Base-by-base conservation (phyloP, 2,888 invertebrate genomes). In the Scotopteryx bipunctaria region DNA sequence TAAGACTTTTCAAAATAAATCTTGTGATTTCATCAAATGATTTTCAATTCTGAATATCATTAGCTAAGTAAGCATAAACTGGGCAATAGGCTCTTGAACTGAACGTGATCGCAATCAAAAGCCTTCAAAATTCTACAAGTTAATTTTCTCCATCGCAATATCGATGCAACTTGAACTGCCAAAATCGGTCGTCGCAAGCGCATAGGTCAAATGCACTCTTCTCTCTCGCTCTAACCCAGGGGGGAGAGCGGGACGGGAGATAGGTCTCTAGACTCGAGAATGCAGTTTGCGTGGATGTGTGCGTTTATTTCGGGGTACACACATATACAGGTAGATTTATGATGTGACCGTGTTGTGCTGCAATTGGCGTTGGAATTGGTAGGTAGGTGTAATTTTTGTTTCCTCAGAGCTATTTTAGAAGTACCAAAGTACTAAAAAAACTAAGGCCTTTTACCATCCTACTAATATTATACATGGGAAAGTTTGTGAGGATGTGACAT, bases 131-230 rank as follows among this genome's bases (percentile, higher is more conserved):
- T 38, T 21, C 37, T 16, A 6, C 23, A 38, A 41, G 42, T 41
- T 25, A 35, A 51, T 50, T 43, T 33, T 13, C 51, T 11, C 21
- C 44, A 23, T 6, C 40, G 33, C 29, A 45, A 45, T 40, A 51
- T 49, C 40, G 36, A 44, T 55, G 27, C 33, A 56, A 35, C 43
- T 51, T 71, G 66, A 73, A 76, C 73, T 69, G 70, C 80, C 81
- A 71, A 83, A 83, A 81, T 81, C 77, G 80, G 75, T 66, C 71
- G 67, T 63, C 71, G 66, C 71, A 65, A 59, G 74, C 79, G 80
- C 81, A 82, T 82, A 82, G 82, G 81, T 83, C 83, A 81, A 81
- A 75, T 78, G 76, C 78, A 74, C 64, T 68, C 32, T n/a, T 8
- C 64, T 49, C 1, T 80, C 83, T 56, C 71, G 1, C 41, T 82